These are phyloP conservation scores for Pygoscelis adeliae DNA, from an alignment of 2,113 vertebrate genomes.

Conservation along the genomic window DNA sequence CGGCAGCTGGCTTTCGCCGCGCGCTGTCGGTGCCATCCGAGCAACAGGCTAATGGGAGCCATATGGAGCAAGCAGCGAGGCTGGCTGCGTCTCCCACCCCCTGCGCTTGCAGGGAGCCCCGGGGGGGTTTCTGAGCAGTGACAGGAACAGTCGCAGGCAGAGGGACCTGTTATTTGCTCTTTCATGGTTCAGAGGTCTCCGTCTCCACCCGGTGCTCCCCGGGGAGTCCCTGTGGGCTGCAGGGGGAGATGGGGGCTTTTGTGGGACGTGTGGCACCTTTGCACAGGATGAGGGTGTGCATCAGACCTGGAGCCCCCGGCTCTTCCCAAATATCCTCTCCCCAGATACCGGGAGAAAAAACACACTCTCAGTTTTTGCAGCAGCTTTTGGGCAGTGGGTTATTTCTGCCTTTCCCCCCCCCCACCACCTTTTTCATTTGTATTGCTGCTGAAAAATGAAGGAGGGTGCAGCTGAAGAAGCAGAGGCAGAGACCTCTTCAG, in stretches of 20 bases:
- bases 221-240: neutral
- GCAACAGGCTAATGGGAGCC: neutral
- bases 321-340: neutral
- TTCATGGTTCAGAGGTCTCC: constrained; percentile 21
- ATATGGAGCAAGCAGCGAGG: neutral
- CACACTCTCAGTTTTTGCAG: neutral
- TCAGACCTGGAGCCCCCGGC: neutral
- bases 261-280: neutral
- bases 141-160: constrained; percentile 23
- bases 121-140: neutral
- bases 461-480: neutral
- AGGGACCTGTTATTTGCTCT: constrained; percentile 20
- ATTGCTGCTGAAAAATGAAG: neutral
- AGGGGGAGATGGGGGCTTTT: fast-evolving
- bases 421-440: too few species aligned
- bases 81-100: neutral
- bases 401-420: fast-evolving
- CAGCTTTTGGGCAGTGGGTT: neutral
- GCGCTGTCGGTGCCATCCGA: neutral
- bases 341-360: neutral
- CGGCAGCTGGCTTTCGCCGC: neutral
- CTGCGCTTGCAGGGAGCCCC: neutral
- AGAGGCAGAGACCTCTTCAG: neutral
- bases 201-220: neutral
- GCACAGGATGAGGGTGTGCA: fast-evolving